These are phyloP conservation scores for Caradrina clavipalpis DNA, from an alignment of 2,888 invertebrate species.

Conservation along the genomic window DNA sequence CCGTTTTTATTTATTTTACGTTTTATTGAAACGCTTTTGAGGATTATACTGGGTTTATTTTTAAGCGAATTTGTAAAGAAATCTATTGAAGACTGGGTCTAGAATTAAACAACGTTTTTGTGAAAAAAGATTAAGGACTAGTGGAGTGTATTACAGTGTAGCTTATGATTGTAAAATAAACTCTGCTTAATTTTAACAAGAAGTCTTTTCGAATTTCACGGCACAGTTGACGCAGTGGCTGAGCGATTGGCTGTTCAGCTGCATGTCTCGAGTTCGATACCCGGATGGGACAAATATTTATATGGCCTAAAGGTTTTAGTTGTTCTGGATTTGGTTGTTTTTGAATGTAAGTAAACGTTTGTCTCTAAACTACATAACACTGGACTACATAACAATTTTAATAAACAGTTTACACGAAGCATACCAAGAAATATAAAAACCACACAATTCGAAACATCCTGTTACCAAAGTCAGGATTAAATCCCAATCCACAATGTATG, in stretches of 20 bases:
- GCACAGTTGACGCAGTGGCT: too few species aligned
- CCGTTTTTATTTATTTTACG: constrained; percentile 71
- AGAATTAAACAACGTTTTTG: too few species aligned
- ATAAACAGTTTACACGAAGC: background rate
- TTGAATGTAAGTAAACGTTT: too few species aligned
- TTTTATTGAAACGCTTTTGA: constrained; percentile 69
- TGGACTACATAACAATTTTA: background rate
- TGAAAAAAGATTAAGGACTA: too few species aligned
- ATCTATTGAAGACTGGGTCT: background rate
- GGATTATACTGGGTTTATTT: constrained; percentile 69
- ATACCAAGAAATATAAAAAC: constrained; percentile 28
- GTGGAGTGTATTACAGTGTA: too few species aligned
- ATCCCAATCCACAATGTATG: constrained; percentile 84
- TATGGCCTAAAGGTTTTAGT: too few species aligned
- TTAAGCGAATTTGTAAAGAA: constrained; percentile 34
- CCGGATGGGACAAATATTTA: too few species aligned
- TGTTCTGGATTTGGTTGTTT: too few species aligned
- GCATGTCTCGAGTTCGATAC: too few species aligned
- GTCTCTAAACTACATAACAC: too few species aligned
- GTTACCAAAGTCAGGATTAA: constrained; percentile 81
- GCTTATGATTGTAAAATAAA: background rate
- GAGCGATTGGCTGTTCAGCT: too few species aligned
- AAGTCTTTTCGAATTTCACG: too few species aligned
- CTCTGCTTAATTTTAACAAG: background rate
- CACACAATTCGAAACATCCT: constrained; percentile 75